Base-by-base conservation (phyloP, 2,888 invertebrate genomes). In the Alloscopus bannaensis region DNA sequence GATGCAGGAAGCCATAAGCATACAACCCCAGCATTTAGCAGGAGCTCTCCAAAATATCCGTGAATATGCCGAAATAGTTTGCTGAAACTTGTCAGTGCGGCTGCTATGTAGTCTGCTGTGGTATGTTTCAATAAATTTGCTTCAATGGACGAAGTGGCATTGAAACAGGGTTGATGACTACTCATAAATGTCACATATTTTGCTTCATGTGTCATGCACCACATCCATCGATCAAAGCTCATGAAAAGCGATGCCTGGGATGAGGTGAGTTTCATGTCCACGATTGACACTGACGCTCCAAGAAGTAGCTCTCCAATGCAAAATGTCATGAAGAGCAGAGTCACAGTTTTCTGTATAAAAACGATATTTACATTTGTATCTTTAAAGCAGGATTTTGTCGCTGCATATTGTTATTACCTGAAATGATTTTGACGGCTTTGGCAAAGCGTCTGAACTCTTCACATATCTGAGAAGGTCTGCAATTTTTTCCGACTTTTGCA, bases 21-120 rank as follows among this genome's bases (percentile, higher is more conserved):
- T n/a, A 57, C 20, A n/a, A 69, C 57, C 18, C 69, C 69, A 16
- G 20, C 18, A 18, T 28, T 4, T 4, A 69, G 42, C 0, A 69
- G 29, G 3, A 42, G 28, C 18, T 69, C 57, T 40, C 69, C 69
- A 26, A 42, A 57, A 20, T 57, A 57, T 22, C 57, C 69, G 22
- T 69, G 57, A 57, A 69, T 42, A 42, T 57, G 57, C 18, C 69
- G 2, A n/a, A 52, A 20, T 1, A 57, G n/a, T 11, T 42, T 69
- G 2, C 3, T 26, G 26, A 45, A 4, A 11, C 16, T 20, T n/a
- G n/a, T n/a, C 45, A 47, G 1, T 11, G 18, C 45, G 0, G 22
- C 16, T 20, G 47, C 50, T 36, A 28, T 28, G n/a, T 57, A 68
- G n/a, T 52, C 40, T 36, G 40, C 13, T n/a, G n/a, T n/a, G n/a